phyloP scores from a whole-genome alignment of 1,140 invertebrate species.

The Onthophagus taurus region DNA sequence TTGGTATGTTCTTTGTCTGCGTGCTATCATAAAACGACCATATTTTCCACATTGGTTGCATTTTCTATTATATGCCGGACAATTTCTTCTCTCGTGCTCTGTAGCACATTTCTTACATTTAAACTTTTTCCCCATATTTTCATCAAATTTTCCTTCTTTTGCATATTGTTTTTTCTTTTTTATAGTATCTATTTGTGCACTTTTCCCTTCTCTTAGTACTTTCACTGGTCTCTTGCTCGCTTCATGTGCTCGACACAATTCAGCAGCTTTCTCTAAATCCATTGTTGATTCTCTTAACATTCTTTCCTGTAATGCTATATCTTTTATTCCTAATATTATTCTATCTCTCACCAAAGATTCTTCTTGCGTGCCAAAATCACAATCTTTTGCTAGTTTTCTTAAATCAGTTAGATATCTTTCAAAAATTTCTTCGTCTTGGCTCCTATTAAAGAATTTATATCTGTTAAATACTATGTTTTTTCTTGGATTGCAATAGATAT shows the following conservation, averaged over 20 bases:
- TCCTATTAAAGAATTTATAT: conserved; percentile 19
- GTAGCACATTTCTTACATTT: conserved; percentile 3
- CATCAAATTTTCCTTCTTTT: no score
- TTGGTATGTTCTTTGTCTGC: no score
- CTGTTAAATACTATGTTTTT: conserved; percentile 21
- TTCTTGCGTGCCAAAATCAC: conserved; percentile 21
- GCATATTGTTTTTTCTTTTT: no score
- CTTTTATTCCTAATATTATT: conserved; percentile 17
- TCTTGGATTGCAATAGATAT: conserved; percentile 17
- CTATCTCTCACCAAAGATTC: conserved; percentile 20
- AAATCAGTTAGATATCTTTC: conserved; percentile 25
- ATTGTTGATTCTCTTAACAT: background rate
- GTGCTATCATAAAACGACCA: no score
- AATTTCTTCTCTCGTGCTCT: no score
- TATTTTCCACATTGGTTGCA: no score
- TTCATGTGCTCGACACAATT: no score
- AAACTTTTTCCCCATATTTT: background rate
- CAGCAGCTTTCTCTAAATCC: background rate
- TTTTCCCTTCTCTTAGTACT: no score
- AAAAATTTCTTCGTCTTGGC: conserved; percentile 20
- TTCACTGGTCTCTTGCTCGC: no score
- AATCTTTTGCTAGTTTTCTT: conserved; percentile 18
- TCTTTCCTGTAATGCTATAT: background rate
- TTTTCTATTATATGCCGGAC: no score
- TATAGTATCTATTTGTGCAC: no score